These are phyloP conservation scores for Probosciger aterrimus DNA, from an alignment of 2,113 vertebrate species.

Conservation along the genomic window DNA sequence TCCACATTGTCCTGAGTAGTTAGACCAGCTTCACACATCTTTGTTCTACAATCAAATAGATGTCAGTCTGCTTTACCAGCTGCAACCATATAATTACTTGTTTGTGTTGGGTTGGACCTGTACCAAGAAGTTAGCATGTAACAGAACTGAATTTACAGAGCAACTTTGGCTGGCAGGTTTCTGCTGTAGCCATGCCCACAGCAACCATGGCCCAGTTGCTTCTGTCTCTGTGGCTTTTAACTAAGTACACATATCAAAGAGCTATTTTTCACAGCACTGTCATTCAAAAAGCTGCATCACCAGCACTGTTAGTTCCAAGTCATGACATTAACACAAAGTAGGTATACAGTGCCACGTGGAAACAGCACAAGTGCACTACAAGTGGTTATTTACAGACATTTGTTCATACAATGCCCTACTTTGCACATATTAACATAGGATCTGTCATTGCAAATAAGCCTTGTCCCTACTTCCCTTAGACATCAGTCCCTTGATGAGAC, in stretches of 20 bases:
- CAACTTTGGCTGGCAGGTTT: background rate
- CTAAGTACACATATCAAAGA: background rate
- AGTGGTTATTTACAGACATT: background rate
- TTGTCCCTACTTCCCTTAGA: background rate
- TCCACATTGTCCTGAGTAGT: background rate
- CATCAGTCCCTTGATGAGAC: background rate
- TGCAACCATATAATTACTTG: background rate
- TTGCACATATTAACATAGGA: background rate
- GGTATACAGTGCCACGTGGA: background rate
- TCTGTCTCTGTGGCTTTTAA: background rate
- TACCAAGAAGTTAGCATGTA: background rate
- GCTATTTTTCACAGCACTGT: background rate
- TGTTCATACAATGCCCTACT: background rate
- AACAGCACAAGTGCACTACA: background rate
- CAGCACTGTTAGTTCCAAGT: background rate
- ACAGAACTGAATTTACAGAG: background rate
- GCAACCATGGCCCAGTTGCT: background rate
- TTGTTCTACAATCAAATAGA: background rate
- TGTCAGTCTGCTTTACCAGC: slow-evolving; percentile 25
- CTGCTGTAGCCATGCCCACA: background rate
- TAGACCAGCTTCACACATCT: background rate
- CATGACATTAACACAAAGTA: background rate
- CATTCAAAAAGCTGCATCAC: background rate
- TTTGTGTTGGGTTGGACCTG: background rate
- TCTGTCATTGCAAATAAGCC: background rate